Conservation (phyloP, 2,113 vertebrate genomes). For the Tichodroma muraria region DNA sequence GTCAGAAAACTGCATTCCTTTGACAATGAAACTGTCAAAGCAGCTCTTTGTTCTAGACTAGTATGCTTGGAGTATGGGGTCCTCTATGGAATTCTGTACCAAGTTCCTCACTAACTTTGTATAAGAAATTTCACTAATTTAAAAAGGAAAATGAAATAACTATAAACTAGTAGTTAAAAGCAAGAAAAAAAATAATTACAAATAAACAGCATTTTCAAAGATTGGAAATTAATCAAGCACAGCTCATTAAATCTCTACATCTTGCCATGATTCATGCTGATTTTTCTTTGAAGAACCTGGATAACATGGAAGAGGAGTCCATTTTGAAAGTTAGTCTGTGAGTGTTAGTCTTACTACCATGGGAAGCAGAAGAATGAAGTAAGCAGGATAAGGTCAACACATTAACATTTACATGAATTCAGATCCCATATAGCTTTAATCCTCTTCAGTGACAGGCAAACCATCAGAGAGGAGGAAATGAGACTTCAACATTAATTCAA, state of each 20-base stretch:
- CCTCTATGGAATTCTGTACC: neutral
- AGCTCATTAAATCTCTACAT: neutral
- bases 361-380: neutral
- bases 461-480: constrained; percentile 13
- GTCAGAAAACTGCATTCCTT: neutral
- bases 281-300: neutral
- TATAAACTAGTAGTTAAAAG: neutral
- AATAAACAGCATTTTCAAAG: neutral
- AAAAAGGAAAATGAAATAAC: neutral
- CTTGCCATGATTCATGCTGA: neutral
- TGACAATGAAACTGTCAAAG: neutral
- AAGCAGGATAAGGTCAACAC: constrained; percentile 36
- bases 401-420: constrained; percentile 53
- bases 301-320: neutral
- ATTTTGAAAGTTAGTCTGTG: neutral
- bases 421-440: constrained; percentile 12
- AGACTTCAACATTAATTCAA: constrained; percentile 41
- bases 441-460: constrained; percentile 3
- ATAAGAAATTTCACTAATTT: neutral
- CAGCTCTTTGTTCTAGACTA: neutral
- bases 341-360: neutral
- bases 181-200: neutral
- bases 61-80: neutral
- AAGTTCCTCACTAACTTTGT: neutral
- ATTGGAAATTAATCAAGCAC: neutral